Percentiles rank a stretch among this genome's conserved stretches.
Conservation (phyloP, 2,888 invertebrate species). For the Gymnosoma rotundatum region DNA sequence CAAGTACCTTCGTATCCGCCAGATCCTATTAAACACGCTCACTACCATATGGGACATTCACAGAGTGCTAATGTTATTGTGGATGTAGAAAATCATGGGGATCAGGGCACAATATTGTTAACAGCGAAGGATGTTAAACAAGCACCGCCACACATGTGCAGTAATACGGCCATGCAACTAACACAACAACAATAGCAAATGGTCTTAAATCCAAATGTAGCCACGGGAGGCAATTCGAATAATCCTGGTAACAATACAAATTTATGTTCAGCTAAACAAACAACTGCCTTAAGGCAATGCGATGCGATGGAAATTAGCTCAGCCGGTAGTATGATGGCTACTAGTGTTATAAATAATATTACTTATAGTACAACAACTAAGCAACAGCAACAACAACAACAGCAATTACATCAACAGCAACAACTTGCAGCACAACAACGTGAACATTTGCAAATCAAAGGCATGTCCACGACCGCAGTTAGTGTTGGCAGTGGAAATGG, state of each 20-base stretch:
- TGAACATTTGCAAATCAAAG: slow-evolving; percentile 81
- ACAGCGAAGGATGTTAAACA: slow-evolving; percentile 82
- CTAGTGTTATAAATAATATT: slow-evolving; percentile 80
- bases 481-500: slow-evolving; percentile 80
- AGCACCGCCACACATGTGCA: slow-evolving; percentile 86
- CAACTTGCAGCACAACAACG: slow-evolving; percentile 74
- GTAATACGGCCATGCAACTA: slow-evolving; percentile 71
- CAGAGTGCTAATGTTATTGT: slow-evolving; percentile 92
- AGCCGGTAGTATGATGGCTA: slow-evolving; percentile 71
- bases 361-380: slow-evolving; percentile 88
- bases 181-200: slow-evolving; percentile 77
- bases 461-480: slow-evolving; percentile 80
- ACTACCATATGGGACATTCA: slow-evolving; percentile 89
- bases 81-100: slow-evolving; percentile 90
- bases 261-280: slow-evolving; percentile 72
- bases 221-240: slow-evolving; percentile 70
- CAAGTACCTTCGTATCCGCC: slow-evolving; percentile 84
- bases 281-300: slow-evolving; percentile 73
- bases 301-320: background rate
- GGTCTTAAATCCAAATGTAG: slow-evolving; percentile 52
- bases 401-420: slow-evolving; percentile 81
- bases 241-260: slow-evolving; percentile 65
- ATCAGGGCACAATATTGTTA: slow-evolving; percentile 84
- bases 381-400: slow-evolving; percentile 82
- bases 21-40: slow-evolving; percentile 91